Evolutionary conservation across 2,113 vertebrate genomes (phyloP).

Genomic region (Pituophis catenifer): DNA sequence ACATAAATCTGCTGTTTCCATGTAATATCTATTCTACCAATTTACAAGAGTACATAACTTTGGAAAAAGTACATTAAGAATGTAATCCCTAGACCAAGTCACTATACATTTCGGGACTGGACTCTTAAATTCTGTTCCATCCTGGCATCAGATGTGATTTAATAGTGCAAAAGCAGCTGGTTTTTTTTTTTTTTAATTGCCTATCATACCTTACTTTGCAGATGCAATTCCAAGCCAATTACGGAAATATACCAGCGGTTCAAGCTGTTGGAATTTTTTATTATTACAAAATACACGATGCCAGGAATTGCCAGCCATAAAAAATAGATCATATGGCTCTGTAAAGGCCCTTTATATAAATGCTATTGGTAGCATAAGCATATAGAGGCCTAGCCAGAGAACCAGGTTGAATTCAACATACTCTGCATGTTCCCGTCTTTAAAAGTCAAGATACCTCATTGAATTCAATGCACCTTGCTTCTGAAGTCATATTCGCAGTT

Average conservation of each 20-base stretch:
- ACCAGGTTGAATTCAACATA: neutral
- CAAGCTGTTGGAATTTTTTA: neutral
- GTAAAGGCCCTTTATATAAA: neutral
- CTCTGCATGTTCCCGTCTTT: neutral
- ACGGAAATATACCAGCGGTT: neutral
- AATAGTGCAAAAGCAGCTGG: neutral
- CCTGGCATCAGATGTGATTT: neutral
- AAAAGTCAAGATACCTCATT: neutral
- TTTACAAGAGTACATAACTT: neutral
- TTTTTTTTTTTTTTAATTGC: neutral
- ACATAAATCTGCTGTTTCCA: neutral
- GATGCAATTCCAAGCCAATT: neutral
- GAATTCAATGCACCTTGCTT: neutral
- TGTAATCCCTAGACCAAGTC: neutral
- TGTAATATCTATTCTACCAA: neutral
- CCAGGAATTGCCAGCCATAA: neutral
- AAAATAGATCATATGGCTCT: neutral
- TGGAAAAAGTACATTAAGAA: neutral
- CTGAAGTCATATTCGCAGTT: neutral
- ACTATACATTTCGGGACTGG: neutral
- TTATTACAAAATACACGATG: neutral
- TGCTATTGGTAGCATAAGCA: neutral
- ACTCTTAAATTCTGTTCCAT: neutral
- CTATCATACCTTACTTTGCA: neutral
- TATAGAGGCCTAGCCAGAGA: neutral